These are phyloP conservation scores for Taenioides sp. DNA, from an alignment of 2,797 vertebrate species.

Conservation along the genomic window DNA sequence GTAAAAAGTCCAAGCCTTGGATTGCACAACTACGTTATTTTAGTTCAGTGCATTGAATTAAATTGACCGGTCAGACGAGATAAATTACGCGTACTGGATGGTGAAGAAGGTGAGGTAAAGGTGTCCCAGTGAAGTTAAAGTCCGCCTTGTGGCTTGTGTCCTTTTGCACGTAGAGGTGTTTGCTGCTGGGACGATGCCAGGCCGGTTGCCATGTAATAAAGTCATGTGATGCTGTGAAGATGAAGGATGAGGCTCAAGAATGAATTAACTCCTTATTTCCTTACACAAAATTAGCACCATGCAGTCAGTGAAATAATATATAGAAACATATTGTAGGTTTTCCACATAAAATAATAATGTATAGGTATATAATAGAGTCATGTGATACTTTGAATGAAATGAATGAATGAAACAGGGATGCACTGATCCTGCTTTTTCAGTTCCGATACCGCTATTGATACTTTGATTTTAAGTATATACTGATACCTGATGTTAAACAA, in stretches of 20 bases:
- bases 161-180: constrained; percentile 31
- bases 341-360: too few relatives aligned
- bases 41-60: not conserved
- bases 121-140: too few relatives aligned
- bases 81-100: too few relatives aligned
- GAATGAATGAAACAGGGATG: too few relatives aligned
- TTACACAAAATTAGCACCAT: not conserved
- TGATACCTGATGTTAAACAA: too few relatives aligned
- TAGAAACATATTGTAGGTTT: too few relatives aligned
- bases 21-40: not conserved
- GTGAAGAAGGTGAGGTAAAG: not conserved
- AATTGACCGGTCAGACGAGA: not conserved
- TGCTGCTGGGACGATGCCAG: constrained; percentile 25
- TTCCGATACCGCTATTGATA: too few relatives aligned
- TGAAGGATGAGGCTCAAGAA: constrained; percentile 14
- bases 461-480: too few relatives aligned
- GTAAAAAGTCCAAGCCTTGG: constrained; percentile 11
- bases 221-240: constrained; percentile 37
- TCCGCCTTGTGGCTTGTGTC: not conserved
- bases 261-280: not conserved
- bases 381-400: too few relatives aligned
- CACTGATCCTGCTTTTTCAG: too few relatives aligned
- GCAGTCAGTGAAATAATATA: not conserved
- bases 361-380: too few relatives aligned
- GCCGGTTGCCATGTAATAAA: constrained; percentile 29